Percentiles rank a stretch among this genome's conserved stretches.
phyloP scores from a whole-genome alignment of 2,888 invertebrate species.

The Branchinecta sandiegonensis region DNA sequence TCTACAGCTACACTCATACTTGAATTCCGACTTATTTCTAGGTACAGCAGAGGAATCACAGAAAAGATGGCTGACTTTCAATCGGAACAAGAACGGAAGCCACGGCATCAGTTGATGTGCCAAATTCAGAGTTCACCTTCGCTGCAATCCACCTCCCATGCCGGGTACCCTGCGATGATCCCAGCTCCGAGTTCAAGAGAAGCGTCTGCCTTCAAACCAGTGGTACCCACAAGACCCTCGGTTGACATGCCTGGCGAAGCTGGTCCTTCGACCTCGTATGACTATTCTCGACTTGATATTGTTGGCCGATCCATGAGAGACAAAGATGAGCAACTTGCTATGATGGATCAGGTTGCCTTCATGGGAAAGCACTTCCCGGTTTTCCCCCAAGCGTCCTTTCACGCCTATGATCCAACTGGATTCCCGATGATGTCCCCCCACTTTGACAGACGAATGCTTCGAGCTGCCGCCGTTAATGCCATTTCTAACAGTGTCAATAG shows the following conservation, averaged over 20 bases:
- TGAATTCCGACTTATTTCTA: not conserved
- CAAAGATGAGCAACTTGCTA: constrained; percentile 34
- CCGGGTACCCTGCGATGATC: not conserved
- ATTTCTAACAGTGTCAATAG: constrained; percentile 1
- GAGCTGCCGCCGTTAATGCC: constrained; percentile 9
- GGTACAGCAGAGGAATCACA: not conserved
- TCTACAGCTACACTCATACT: not conserved
- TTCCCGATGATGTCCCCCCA: constrained; percentile 21
- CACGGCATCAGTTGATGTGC: not conserved
- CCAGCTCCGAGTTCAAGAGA: constrained; percentile 40
- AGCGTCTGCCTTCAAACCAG: constrained; percentile 67
- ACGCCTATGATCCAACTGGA: constrained; percentile 21
- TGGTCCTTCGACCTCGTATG: constrained; percentile 32
- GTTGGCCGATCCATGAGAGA: constrained; percentile 7
- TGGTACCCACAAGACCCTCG: constrained; percentile 60
- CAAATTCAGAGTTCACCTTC: not conserved
- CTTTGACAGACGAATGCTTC: constrained; percentile 23
- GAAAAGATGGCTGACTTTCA: constrained; percentile 5
- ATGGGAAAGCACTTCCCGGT: constrained; percentile 25
- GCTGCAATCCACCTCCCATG: not conserved
- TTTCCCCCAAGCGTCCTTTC: constrained; percentile 24
- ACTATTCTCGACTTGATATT: constrained; percentile 35
- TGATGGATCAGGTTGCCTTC: constrained; percentile 48
- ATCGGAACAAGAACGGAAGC: too few relatives aligned
- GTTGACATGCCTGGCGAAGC: constrained; percentile 31